Percentiles rank a stretch among this genome's conserved stretches.
Evolutionary conservation across 2,113 vertebrate species (phyloP).

Genomic region (Stictonetta naevosa): DNA sequence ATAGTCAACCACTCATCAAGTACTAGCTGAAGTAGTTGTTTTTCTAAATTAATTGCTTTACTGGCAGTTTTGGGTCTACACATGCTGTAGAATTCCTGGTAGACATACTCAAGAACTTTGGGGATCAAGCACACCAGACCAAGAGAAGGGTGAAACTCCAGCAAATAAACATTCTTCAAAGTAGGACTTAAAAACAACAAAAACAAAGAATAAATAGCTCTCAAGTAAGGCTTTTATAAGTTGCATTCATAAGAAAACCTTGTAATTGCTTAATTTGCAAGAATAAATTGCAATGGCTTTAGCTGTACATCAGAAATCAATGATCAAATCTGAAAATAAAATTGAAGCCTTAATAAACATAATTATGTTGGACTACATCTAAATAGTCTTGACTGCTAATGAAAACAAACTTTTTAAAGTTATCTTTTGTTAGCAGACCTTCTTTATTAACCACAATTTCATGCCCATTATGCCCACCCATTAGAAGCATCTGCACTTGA

Average conservation of each 20-base stretch:
- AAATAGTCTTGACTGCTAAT: slow-evolving; percentile 11
- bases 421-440: neutral
- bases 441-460: neutral
- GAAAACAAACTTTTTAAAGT: slow-evolving; percentile 16
- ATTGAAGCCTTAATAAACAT: neutral
- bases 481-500: neutral
- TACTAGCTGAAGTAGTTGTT: slow-evolving; percentile 64
- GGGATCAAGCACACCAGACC: slow-evolving; percentile 67
- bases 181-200: slow-evolving; percentile 62
- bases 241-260: neutral
- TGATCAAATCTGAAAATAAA: slow-evolving; percentile 5
- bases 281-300: neutral
- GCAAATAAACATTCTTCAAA: slow-evolving; percentile 73
- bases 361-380: slow-evolving; percentile 20
- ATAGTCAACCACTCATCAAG: slow-evolving; percentile 66
- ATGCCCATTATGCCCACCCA: neutral
- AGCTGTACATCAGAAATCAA: neutral
- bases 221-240: neutral
- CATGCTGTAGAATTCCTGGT: slow-evolving; percentile 70
- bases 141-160: slow-evolving; percentile 82
- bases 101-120: slow-evolving; percentile 59
- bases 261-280: neutral
- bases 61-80: slow-evolving; percentile 35
- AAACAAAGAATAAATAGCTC: neutral
- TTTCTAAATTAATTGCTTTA: slow-evolving; percentile 61